Conservation (phyloP, 2,113 vertebrate genomes). For the Tyto alba region DNA sequence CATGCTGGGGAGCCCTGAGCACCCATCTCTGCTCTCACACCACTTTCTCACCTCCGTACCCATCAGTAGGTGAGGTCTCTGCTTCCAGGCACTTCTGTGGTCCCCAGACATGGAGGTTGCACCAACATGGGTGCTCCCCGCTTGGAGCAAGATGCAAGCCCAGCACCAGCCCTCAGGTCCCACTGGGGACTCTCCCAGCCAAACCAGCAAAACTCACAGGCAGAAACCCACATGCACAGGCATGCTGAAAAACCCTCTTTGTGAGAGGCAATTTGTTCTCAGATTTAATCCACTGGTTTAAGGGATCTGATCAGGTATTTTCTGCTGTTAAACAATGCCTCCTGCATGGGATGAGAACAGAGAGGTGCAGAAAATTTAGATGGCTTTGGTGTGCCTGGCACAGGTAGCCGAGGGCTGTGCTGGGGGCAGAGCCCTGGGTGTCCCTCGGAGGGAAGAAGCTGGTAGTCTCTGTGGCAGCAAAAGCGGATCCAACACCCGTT, state of each 20-base stretch:
- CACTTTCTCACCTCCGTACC: fast-evolving
- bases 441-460: neutral
- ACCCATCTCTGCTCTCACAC: neutral
- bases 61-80: neutral
- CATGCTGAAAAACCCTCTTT: neutral
- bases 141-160: neutral
- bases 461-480: neutral
- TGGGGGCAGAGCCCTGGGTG: neutral
- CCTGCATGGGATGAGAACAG: neutral
- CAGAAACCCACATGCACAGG: neutral
- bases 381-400: neutral
- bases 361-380: neutral
- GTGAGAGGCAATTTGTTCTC: neutral
- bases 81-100: neutral
- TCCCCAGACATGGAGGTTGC: fast-evolving
- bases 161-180: neutral
- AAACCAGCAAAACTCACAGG: neutral
- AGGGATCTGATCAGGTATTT: neutral
- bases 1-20: neutral
- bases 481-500: fast-evolving
- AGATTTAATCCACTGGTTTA: neutral
- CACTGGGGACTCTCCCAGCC: neutral
- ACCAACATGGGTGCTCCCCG: neutral
- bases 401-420: neutral
- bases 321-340: neutral